Evolutionary conservation across 2,113 vertebrate genomes (phyloP), one percentile per base, ranked within the genome.

Genomic region (Merops nubicus): DNA sequence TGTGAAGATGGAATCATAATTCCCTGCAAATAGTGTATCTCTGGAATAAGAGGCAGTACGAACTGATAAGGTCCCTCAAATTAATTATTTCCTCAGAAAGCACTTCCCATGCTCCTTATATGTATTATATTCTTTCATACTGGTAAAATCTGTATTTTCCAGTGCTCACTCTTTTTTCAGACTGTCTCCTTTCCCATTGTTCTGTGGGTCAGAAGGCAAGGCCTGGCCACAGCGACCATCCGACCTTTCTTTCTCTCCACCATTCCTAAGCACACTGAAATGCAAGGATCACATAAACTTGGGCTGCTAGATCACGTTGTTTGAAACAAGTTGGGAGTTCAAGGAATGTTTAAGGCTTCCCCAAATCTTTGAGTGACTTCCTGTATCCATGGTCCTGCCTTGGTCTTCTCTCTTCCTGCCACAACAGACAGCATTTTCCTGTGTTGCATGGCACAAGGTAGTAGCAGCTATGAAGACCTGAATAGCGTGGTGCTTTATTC

Each of bases 21-120:
- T 93, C 54, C 29, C 29, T 92, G 54, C 48, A 80, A 93, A 84
- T 21, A 53, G n/a, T 48, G 7, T 79, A 31, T 86, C 54, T 33
- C 26, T 17, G 29, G 20, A 3, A n/a, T 86, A 63, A 68, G n/a
- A 69, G n/a, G 1, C 6, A 57, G 2, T 43, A 43, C 1, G 3
- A 88, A 84, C 59, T 83, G 79, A 47, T 88, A 94, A 92, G 22
- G 25, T 29, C 67, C 8, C 4, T 95, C 54, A 83, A 91, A 80
- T 91, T 69, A 86, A 94, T 91, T 80, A 47, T 77, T 92, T 86
- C 59, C 38, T 80, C 64, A 91, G 65, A 94, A 82, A 64, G 21
- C 4, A 42, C 83, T 91, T 91, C 54, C 23, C 2, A 1, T 80
- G 20, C 22, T 91, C n/a, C n/a, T 91, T 76, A 34, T 31, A 85